Evolutionary conservation across 1,140 invertebrate species (phyloP).

Genomic region (Stratiolaelaps scimitus): DNA sequence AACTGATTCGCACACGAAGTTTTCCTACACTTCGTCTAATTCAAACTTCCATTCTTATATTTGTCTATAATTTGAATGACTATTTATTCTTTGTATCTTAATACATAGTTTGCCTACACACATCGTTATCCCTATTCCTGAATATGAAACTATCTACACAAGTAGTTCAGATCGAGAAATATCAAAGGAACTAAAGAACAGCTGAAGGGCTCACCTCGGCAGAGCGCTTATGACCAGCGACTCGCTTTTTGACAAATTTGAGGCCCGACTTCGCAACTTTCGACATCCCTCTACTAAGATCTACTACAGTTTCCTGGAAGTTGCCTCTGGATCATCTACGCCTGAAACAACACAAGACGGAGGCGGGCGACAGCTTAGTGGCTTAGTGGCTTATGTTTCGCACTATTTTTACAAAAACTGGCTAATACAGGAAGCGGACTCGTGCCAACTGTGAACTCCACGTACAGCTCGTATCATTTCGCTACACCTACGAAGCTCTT

Average conservation of each 20-base stretch:
- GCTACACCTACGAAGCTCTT: too few relatives aligned
- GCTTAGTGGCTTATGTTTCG: not conserved
- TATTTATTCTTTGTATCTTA: not conserved
- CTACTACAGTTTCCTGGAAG: not conserved
- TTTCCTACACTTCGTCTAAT: too few relatives aligned
- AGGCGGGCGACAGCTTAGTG: not conserved
- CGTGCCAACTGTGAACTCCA: not conserved
- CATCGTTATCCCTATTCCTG: not conserved
- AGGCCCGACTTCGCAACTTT: conserved; percentile 17
- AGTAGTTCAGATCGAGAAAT: too few relatives aligned
- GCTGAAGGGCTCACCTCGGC: conserved; percentile 1
- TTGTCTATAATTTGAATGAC: not conserved
- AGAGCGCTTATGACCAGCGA: conserved; percentile 26
- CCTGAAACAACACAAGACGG: not conserved
- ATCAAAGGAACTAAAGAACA: not conserved
- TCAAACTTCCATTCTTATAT: not conserved
- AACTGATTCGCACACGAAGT: too few relatives aligned
- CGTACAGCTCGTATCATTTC: not conserved
- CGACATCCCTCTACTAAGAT: conserved; percentile 4
- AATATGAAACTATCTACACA: too few relatives aligned
- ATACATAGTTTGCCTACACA: not conserved
- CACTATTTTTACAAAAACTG: not conserved
- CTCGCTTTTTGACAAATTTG: conserved; percentile 24
- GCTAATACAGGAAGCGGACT: not conserved
- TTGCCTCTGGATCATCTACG: not conserved